Percentiles rank a stretch among this genome's conserved stretches.
These are phyloP conservation scores for Spodoptera exigua DNA, from an alignment of 2,888 invertebrate species.

Conservation along the genomic window DNA sequence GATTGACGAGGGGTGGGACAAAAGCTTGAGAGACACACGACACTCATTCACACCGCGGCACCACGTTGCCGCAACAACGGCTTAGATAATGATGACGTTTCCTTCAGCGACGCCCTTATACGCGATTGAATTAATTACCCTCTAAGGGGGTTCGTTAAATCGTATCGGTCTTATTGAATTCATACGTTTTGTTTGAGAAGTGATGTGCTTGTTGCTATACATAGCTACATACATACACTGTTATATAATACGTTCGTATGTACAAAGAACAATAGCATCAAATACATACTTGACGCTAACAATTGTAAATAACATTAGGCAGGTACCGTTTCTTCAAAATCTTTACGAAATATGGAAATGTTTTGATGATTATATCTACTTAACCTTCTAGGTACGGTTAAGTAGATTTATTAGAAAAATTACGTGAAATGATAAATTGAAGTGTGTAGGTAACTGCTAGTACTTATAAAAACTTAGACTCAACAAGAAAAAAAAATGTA, in stretches of 20 bases:
- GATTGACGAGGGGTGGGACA: slow-evolving; percentile 80
- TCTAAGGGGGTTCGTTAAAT: slow-evolving; percentile 51
- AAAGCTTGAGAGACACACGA: slow-evolving; percentile 64
- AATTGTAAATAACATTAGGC: too few species aligned
- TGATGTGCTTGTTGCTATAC: slow-evolving; percentile 12
- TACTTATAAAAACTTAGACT: too few species aligned
- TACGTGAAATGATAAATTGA: too few species aligned
- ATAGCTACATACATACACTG: background rate
- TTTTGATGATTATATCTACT: too few species aligned
- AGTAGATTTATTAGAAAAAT: too few species aligned
- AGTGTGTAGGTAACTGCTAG: too few species aligned
- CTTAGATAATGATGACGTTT: slow-evolving; percentile 81
- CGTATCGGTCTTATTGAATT: slow-evolving; percentile 53
- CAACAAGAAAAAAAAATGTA: too few species aligned
- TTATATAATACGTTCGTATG: background rate
- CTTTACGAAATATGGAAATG: too few species aligned
- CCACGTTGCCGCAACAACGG: slow-evolving; percentile 71
- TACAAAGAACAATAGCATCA: too few species aligned
- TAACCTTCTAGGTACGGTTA: too few species aligned
- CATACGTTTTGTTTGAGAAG: slow-evolving; percentile 38
- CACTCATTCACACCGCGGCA: slow-evolving; percentile 64
- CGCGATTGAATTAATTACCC: slow-evolving; percentile 70
- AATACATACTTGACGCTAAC: too few species aligned
- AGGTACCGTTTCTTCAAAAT: too few species aligned
- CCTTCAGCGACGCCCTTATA: slow-evolving; percentile 64